Base-by-base conservation (phyloP, 1,140 invertebrate genomes). In the Branchinecta lindahli region DNA sequence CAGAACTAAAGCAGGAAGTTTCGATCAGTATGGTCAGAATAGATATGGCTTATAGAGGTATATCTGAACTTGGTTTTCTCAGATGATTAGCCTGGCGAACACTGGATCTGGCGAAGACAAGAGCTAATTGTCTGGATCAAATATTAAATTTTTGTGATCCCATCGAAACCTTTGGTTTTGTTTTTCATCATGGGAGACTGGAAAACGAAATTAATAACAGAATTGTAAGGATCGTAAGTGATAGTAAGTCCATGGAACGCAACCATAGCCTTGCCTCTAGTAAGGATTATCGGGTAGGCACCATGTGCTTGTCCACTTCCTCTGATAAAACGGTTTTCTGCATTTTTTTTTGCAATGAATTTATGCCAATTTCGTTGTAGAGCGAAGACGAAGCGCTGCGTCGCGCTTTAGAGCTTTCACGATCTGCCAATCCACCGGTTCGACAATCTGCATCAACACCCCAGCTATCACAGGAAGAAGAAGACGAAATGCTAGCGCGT, bases 381-480 rank as follows among this genome's bases (percentile, higher is more conserved):
- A 87, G 84, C 72, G 91, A 94, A 82, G 92, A 94, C 77, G 91
- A 94, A 79, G 90, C 91, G 0, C 77, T 94, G 69, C 90, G 90
- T 0, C 84, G 84, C 75, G 91, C 91, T 0, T 78, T 94, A 9
- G 87, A 90, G 9, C 78, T 89, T 44, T 93, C 91, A 0, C 79
- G 93, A 76, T 73, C 75, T 21, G 73, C 71, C 69, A 46, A 33
- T 46, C 44, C 33, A 15, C 46, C 21, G 46, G 61, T 12, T 47
- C n/a, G 6, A 8, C 21, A 67, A 65, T 46, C 66, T 68, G 8
- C 66, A n/a, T 45, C 44, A n/a, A 66, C 46, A 67, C 46, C 33
- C n/a, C 67, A 65, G n/a, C 21, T 47, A 46, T 44, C 70, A 66
- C 79, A 81, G 72, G 80, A 81, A 71, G 75, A 80, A 70, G 79